phyloP scores from a whole-genome alignment of 2,888 invertebrate genomes.

The Saturnia japonica region DNA sequence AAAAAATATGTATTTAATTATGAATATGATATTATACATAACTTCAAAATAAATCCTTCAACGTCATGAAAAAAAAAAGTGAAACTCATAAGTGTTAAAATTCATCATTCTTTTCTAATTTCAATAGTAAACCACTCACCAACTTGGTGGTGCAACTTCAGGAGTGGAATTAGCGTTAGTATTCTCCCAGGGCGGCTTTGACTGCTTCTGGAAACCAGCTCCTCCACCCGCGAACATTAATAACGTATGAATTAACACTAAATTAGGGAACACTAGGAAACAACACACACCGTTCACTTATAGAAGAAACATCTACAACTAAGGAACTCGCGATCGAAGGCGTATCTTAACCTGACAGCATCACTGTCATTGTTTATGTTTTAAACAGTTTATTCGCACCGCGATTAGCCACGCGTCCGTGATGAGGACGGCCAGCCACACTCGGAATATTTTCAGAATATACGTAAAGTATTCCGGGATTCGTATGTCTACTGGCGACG shows the following conservation, averaged over 20 bases:
- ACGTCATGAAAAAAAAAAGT: neutral
- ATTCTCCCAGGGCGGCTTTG: conserved; percentile 56
- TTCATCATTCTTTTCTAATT: neutral
- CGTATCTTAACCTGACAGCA: conserved; percentile 10
- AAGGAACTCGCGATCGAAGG: neutral
- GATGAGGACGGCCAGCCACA: conserved; percentile 32
- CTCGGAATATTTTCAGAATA: conserved; percentile 44
- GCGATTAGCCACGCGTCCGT: conserved; percentile 26
- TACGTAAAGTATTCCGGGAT: conserved; percentile 45
- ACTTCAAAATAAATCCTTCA: neutral
- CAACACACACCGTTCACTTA: conserved; percentile 22
- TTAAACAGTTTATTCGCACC: conserved; percentile 12
- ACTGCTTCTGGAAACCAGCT: conserved; percentile 55
- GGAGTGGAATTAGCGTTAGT: conserved; percentile 35
- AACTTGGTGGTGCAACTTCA: conserved; percentile 45
- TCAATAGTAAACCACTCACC: conserved; percentile 36
- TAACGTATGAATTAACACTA: conserved; percentile 26
- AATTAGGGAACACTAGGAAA: conserved; percentile 21
- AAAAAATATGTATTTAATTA: neutral
- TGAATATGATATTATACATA: neutral
- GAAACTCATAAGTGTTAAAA: neutral
- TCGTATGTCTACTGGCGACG: conserved; percentile 38
- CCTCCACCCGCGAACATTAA: conserved; percentile 68
- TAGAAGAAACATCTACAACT: conserved; percentile 15
- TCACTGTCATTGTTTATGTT: conserved; percentile 30